Evolutionary conservation across 1,140 invertebrate genomes (phyloP).

Genomic region (Caenorhabditis elegans): WBcel235 BX284604.4:796501-797000

Average conservation of each 20-base stretch:
- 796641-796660: background rate
- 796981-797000: background rate
- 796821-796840: no score
- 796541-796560: background rate
- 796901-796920: background rate
- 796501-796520: background rate
- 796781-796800: no score
- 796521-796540: background rate
- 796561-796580: slow-evolving; percentile 13
- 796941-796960: background rate
- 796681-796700: no score
- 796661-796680: background rate
- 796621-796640: slow-evolving; percentile 5
- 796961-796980: background rate
- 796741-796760: background rate
- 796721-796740: no score
- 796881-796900: slow-evolving; percentile 4
- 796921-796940: background rate
- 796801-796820: no score
- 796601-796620: background rate
- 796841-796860: no score
- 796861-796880: no score
- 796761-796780: no score
- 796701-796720: no score
- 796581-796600: background rate